phyloP scores from a whole-genome alignment of 2,888 invertebrate species.

The Athalia cordata region DNA sequence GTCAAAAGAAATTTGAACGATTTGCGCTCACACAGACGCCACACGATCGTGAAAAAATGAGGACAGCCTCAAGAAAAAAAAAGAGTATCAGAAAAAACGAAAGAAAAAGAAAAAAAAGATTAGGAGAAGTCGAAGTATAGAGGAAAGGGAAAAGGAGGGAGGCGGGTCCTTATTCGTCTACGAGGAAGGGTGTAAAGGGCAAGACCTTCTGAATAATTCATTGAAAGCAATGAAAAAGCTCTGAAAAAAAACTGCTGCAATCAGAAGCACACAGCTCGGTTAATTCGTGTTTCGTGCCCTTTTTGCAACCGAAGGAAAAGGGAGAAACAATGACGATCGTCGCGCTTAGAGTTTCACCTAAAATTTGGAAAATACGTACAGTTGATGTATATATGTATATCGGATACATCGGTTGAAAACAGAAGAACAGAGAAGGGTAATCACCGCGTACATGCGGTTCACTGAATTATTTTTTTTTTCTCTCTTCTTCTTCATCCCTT shows the following conservation, averaged over 20 bases:
- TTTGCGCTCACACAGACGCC: too few relatives aligned
- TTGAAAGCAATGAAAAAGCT: slow-evolving; percentile 47
- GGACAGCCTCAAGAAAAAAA: background rate
- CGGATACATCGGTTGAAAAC: slow-evolving; percentile 35
- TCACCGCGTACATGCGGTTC: slow-evolving; percentile 51
- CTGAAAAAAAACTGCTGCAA: slow-evolving; percentile 55
- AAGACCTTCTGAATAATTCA: slow-evolving; percentile 52
- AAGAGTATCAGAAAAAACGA: too few relatives aligned
- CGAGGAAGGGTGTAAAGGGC: slow-evolving; percentile 27
- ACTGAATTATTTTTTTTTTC: slow-evolving; percentile 35
- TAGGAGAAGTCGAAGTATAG: background rate
- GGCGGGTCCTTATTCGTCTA: slow-evolving; percentile 24
- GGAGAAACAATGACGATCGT: background rate
- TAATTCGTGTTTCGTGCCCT: slow-evolving; percentile 59
- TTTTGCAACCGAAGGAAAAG: slow-evolving; percentile 41
- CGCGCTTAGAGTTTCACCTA: background rate
- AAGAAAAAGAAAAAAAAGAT: background rate
- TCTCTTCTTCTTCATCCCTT: too few relatives aligned
- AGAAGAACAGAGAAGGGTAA: slow-evolving; percentile 54
- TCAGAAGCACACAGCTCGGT: slow-evolving; percentile 54
- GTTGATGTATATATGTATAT: background rate
- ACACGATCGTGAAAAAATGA: too few relatives aligned
- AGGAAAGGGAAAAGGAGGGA: background rate
- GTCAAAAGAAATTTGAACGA: too few relatives aligned
- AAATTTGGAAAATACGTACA: background rate